Evolutionary conservation across 2,797 vertebrate species (phyloP).

Genomic region (Hypotaenidia philippensis): DNA sequence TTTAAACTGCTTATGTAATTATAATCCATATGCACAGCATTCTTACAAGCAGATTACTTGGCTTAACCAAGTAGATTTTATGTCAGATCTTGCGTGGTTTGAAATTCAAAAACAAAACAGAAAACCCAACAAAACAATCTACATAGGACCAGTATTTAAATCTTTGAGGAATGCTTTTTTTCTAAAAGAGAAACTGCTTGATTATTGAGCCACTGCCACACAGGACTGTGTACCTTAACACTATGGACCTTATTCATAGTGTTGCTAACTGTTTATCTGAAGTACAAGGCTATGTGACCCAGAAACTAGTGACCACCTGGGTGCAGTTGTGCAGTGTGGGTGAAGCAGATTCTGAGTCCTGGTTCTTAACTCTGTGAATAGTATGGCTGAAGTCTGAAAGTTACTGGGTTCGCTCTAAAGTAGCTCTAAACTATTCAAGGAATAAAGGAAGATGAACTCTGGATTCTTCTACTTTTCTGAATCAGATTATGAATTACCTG

Average conservation of each 20-base stretch:
- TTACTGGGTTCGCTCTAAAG: neutral
- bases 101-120: neutral
- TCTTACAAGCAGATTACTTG: constrained; percentile 7
- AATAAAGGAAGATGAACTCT: neutral
- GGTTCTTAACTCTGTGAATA: neutral
- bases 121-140: neutral
- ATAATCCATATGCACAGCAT: neutral
- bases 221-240: neutral
- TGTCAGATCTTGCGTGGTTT: neutral
- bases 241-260: neutral
- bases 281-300: neutral
- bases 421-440: neutral
- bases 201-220: neutral
- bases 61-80: neutral
- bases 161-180: neutral
- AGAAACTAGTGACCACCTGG: neutral
- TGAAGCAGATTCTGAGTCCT: neutral
- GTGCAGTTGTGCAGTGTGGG: neutral
- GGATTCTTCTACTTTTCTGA: neutral
- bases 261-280: neutral
- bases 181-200: neutral
- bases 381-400: neutral
- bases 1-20: neutral
- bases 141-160: neutral
- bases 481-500: neutral